Evolutionary conservation across 2,888 invertebrate species (phyloP).

Genomic region (Pristionchus japonicus): DNA sequence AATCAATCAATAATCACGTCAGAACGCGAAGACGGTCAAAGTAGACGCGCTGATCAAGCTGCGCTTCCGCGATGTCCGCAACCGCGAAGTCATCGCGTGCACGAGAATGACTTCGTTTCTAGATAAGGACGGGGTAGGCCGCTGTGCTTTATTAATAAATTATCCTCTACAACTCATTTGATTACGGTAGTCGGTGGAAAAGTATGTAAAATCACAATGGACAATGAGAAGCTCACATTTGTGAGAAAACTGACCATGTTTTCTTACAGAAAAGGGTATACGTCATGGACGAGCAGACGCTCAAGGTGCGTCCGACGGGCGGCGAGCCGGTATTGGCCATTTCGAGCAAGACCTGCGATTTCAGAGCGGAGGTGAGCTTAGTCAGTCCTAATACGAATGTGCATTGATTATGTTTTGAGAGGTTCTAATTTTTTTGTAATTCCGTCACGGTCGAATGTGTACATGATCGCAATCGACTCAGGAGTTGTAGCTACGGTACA

Average conservation of each 20-base stretch:
- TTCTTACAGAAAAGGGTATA: slow-evolving; percentile 51
- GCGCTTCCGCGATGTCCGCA: slow-evolving; percentile 79
- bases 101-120: slow-evolving; percentile 59
- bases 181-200: neutral
- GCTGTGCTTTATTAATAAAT: too few species aligned
- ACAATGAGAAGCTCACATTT: too few species aligned
- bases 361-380: slow-evolving; percentile 66
- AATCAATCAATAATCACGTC: neutral
- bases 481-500: too few species aligned
- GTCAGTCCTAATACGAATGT: too few species aligned
- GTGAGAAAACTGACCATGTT: too few species aligned
- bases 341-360: slow-evolving; percentile 67
- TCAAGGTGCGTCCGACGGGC: slow-evolving; percentile 54
- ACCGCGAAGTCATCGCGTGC: slow-evolving; percentile 77
- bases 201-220: too few species aligned
- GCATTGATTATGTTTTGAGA: too few species aligned
- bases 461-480: too few species aligned
- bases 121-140: slow-evolving; percentile 40
- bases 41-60: slow-evolving; percentile 79
- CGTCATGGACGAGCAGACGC: slow-evolving; percentile 67
- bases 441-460: too few species aligned
- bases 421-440: too few species aligned
- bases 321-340: slow-evolving; percentile 56
- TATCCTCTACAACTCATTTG: too few species aligned
- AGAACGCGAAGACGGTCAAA: slow-evolving; percentile 81